Conservation (phyloP, 2,888 invertebrate genomes). For the Stegana nigrithorax region DNA sequence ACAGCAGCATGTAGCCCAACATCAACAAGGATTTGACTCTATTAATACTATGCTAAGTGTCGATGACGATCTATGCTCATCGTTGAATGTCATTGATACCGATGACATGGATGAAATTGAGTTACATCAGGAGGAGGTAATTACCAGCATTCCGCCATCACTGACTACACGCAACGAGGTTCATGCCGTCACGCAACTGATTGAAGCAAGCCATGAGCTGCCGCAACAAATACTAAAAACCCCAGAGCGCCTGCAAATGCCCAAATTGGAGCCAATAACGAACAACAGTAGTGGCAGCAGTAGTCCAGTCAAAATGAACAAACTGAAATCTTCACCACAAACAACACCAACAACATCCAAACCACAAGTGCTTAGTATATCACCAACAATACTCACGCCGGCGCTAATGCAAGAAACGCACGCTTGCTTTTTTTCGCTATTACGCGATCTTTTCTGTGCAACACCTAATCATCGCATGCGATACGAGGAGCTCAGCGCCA, state of each 20-base stretch:
- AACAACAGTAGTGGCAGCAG: too few species aligned
- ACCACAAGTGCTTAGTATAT: slow-evolving; percentile 4
- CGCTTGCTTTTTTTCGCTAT: slow-evolving; percentile 86
- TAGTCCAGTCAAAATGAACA: slow-evolving; percentile 2
- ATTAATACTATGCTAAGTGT: too few species aligned
- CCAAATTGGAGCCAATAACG: slow-evolving; percentile 58
- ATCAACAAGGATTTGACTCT: too few species aligned
- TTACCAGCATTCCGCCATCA: too few species aligned
- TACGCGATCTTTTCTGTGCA: slow-evolving; percentile 89
- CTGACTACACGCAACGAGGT: too few species aligned
- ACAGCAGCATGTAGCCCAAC: slow-evolving; percentile 27
- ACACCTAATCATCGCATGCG: slow-evolving; percentile 87
- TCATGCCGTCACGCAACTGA: neutral
- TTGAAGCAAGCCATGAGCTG: slow-evolving; percentile 36
- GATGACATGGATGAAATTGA: slow-evolving; percentile 39
- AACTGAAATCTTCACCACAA: slow-evolving; percentile 6
- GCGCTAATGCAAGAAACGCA: slow-evolving; percentile 84
- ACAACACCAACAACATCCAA: neutral
- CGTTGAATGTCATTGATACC: slow-evolving; percentile 34
- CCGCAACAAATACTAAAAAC: slow-evolving; percentile 21
- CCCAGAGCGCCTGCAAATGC: slow-evolving; percentile 30
- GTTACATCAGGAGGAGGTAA: slow-evolving; percentile 40
- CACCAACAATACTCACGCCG: slow-evolving; percentile 49
- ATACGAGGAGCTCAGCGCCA: slow-evolving; percentile 79
- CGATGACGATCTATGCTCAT: slow-evolving; percentile 28